Conservation (phyloP, 2,797 vertebrate species). For the Rhabdophis nuchalis region DNA sequence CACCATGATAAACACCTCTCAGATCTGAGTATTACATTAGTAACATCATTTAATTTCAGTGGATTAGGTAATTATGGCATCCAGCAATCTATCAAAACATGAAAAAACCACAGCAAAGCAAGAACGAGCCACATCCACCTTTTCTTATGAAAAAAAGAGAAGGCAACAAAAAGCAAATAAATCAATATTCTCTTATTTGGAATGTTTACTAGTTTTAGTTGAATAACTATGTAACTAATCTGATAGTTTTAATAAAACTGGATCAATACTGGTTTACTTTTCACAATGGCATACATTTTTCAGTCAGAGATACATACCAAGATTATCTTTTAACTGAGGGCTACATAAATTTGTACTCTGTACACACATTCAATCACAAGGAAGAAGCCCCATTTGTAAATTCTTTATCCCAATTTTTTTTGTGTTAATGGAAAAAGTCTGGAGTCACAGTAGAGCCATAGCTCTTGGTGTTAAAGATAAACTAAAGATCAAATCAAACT, state of each 20-base stretch:
- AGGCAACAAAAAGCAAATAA: not conserved
- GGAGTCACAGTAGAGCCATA: not conserved
- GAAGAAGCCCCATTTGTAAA: not conserved
- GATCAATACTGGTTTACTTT: conserved; percentile 45
- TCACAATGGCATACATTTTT: not conserved
- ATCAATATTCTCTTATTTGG: not conserved
- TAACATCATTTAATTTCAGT: not conserved
- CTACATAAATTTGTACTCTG: not conserved
- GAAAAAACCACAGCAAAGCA: not conserved
- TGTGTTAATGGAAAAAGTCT: not conserved
- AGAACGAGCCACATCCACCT: not conserved
- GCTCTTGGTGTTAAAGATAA: not conserved
- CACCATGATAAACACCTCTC: not conserved
- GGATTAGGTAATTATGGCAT: not conserved
- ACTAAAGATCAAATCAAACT: not conserved
- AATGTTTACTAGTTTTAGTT: conserved; percentile 38
- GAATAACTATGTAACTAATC: conserved; percentile 49
- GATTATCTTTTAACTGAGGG: not conserved
- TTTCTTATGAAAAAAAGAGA: not conserved
- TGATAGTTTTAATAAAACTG: conserved; percentile 38
- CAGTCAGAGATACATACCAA: not conserved
- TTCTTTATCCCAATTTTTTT: not conserved
- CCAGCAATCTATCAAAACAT: not conserved
- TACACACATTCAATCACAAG: not conserved
- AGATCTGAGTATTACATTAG: not conserved